Percentiles rank a stretch among this genome's conserved stretches.
Conservation (phyloP, 2,888 invertebrate species). For the Rhimphoctona megacephalus region DNA sequence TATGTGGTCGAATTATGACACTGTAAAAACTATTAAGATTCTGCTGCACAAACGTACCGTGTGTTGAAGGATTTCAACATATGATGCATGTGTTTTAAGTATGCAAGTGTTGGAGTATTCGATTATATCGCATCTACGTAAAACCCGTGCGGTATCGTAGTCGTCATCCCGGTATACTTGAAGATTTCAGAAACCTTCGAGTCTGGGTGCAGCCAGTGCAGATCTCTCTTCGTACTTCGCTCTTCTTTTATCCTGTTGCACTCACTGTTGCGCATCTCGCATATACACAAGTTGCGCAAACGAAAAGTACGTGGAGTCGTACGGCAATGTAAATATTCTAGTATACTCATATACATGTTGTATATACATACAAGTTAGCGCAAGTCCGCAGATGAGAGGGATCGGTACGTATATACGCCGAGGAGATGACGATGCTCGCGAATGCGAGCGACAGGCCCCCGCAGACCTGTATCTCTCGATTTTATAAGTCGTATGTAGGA, state of each 20-base stretch:
- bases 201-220: slow-evolving; percentile 65
- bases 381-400: slow-evolving; percentile 55
- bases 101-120: neutral
- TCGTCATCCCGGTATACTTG: slow-evolving; percentile 38
- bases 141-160: slow-evolving; percentile 38
- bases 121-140: slow-evolving; percentile 21
- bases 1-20: slow-evolving; percentile 10
- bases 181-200: slow-evolving; percentile 57
- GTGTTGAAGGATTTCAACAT: slow-evolving; percentile 24
- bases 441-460: slow-evolving; percentile 62
- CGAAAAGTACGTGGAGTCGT: slow-evolving; percentile 47
- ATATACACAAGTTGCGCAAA: slow-evolving; percentile 63
- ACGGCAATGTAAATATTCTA: neutral
- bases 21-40: neutral
- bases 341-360: neutral
- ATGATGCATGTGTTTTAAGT: neutral
- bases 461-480: slow-evolving; percentile 52
- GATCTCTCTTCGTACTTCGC: slow-evolving; percentile 43
- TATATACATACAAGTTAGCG: slow-evolving; percentile 25
- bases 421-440: slow-evolving; percentile 63
- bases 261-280: slow-evolving; percentile 61
- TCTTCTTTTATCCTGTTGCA: slow-evolving; percentile 41
- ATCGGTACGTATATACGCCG: slow-evolving; percentile 39
- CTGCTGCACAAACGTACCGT: neutral
- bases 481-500: slow-evolving; percentile 55